These are phyloP conservation scores for Chalcis sispes DNA, from an alignment of 2,888 invertebrate genomes.

Conservation along the genomic window DNA sequence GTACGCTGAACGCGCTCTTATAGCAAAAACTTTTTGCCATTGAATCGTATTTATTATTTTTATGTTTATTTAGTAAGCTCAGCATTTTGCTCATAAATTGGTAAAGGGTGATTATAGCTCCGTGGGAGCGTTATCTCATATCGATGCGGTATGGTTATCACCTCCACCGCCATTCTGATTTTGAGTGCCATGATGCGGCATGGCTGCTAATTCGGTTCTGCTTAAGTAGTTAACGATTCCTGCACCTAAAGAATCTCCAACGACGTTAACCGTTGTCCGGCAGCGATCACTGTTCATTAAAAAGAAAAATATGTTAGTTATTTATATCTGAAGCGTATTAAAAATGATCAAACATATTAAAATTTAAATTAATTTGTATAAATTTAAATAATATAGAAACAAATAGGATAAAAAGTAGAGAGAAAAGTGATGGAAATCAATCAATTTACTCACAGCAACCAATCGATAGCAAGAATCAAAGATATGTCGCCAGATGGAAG, in stretches of 20 bases:
- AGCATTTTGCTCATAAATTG: neutral
- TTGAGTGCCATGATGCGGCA: constrained; percentile 65
- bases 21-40: no score
- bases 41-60: no score
- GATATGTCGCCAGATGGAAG: constrained; percentile 83
- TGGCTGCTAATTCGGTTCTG: constrained; percentile 76
- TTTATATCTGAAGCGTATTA: no score
- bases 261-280: constrained; percentile 81
- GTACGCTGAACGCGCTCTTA: no score
- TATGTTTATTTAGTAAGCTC: neutral
- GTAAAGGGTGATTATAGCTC: constrained; percentile 47
- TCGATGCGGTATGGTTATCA: constrained; percentile 73
- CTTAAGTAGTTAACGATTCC: constrained; percentile 82
- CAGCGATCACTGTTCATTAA: constrained; percentile 76
- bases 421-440: no score
- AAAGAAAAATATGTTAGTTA: neutral
- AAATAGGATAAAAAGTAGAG: no score
- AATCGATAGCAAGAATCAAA: constrained; percentile 83
- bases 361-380: no score
- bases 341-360: no score
- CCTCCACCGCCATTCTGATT: constrained; percentile 64
- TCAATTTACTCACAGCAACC: constrained; percentile 81
- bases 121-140: constrained; percentile 66
- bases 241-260: constrained; percentile 84
- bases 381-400: no score